Conservation (phyloP, 2,797 vertebrate genomes). For the Dendrocincla fuliginosa region DNA sequence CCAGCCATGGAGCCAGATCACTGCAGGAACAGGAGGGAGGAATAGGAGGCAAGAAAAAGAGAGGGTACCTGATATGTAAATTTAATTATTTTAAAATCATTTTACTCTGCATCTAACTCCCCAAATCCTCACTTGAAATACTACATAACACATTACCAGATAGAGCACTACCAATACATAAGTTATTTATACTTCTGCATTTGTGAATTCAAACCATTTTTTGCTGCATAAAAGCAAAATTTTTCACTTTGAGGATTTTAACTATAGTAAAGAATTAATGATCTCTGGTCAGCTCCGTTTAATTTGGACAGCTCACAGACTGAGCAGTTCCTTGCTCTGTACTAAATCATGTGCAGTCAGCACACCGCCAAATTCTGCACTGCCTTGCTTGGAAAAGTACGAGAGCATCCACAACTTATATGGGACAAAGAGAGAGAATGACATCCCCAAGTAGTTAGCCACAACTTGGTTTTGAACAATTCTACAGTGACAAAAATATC, state of each 20-base stretch:
- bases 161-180: background rate
- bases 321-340: background rate
- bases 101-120: background rate
- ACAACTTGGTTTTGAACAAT: background rate
- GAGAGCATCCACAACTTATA: background rate
- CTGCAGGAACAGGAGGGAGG: background rate
- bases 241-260: background rate
- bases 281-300: background rate
- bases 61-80: background rate
- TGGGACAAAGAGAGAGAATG: background rate
- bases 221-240: background rate
- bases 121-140: background rate
- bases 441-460: background rate
- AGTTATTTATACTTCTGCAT: background rate
- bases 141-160: background rate
- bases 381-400: background rate
- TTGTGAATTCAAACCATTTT: background rate
- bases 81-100: background rate
- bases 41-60: background rate
- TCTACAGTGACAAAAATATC: background rate
- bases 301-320: background rate
- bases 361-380: background rate
- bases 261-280: background rate
- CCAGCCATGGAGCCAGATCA: background rate
- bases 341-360: rapidly evolving